Evolutionary conservation across 1,140 invertebrate species (phyloP).

Genomic region (Tenebrio molitor): DNA sequence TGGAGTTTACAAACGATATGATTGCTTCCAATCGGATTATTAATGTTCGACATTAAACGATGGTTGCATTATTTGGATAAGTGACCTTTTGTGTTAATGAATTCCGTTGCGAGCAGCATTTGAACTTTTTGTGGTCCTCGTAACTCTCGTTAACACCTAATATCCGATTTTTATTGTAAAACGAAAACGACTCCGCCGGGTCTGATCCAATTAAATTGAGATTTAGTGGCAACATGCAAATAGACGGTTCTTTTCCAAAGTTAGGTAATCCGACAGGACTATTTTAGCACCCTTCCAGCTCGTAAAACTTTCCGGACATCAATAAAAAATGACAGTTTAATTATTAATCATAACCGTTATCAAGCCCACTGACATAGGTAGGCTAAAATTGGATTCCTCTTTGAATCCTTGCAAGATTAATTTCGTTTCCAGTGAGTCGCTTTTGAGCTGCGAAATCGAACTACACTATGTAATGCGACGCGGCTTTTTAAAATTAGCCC

Average conservation of each 20-base stretch:
- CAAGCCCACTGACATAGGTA: constrained; percentile 19
- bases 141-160: too few relatives aligned
- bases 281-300: background rate
- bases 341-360: constrained; percentile 33
- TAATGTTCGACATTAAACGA: too few relatives aligned
- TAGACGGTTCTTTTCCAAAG: background rate
- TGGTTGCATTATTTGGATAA: too few relatives aligned
- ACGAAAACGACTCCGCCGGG: too few relatives aligned
- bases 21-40: too few relatives aligned
- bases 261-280: background rate
- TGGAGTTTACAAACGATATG: too few relatives aligned
- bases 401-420: constrained; percentile 27
- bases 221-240: too few relatives aligned
- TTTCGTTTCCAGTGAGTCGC: constrained; percentile 7
- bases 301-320: constrained; percentile 1
- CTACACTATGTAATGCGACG: background rate
- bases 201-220: too few relatives aligned
- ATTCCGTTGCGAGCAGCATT: too few relatives aligned
- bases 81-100: too few relatives aligned
- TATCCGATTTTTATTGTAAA: too few relatives aligned
- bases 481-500: background rate
- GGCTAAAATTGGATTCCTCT: constrained; percentile 12
- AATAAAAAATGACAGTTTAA: constrained; percentile 23
- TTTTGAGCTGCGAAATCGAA: background rate
- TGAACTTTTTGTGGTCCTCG: too few relatives aligned